Percentiles rank a stretch among this genome's conserved stretches.
Evolutionary conservation across 2,113 vertebrate species (phyloP).

Genomic region (Lynx canadensis): DNA sequence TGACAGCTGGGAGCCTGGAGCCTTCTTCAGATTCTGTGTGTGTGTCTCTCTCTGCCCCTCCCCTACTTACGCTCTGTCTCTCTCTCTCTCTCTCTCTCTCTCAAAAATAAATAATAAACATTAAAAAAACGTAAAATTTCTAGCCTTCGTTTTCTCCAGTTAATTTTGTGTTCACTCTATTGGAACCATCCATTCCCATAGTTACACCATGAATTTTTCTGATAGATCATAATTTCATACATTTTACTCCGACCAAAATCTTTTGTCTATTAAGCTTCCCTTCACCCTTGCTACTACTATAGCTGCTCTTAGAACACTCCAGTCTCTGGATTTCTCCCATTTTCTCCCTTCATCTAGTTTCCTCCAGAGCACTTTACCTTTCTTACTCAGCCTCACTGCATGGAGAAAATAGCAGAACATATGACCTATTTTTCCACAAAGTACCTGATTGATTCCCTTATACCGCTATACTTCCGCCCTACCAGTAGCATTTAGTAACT

Average conservation of each 20-base stretch:
- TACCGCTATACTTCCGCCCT: not conserved
- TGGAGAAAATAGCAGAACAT: not conserved
- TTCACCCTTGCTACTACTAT: not conserved
- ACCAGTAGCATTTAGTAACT: not conserved
- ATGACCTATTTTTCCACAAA: not conserved
- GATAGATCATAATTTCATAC: not conserved
- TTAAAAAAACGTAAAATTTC: not conserved
- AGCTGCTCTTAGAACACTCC: not conserved
- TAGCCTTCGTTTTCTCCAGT: not conserved
- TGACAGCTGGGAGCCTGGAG: too few relatives aligned
- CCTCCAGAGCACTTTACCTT: not conserved
- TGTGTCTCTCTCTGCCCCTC: too few relatives aligned
- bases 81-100: too few relatives aligned
- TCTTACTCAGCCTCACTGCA: not conserved
- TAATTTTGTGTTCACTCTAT: not conserved
- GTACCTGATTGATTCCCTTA: not conserved
- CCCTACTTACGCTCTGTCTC: too few relatives aligned
- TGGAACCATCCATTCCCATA: not conserved
- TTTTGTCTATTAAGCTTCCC: not conserved
- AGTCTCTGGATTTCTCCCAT: not conserved
- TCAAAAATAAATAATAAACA: too few relatives aligned
- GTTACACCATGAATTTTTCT: not conserved
- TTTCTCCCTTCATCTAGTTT: not conserved
- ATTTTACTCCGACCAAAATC: not conserved
- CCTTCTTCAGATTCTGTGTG: too few relatives aligned